Percentiles rank a stretch among this genome's conserved stretches.
Evolutionary conservation across 2,888 invertebrate genomes (phyloP).

Genomic region (Diplolepis rosae): DNA sequence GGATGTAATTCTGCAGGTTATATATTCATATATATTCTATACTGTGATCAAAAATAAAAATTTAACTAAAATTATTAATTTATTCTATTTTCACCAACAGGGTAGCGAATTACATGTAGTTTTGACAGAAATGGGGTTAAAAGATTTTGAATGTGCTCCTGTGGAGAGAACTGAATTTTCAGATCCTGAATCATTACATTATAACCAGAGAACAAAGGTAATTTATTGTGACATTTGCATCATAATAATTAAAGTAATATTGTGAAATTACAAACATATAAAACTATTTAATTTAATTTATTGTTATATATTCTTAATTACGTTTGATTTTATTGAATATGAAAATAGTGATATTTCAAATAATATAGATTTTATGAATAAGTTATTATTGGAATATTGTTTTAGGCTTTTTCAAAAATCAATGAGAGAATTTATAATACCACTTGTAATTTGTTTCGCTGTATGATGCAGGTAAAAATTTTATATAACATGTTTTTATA

Average conservation of each 20-base stretch:
- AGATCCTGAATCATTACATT: conserved; percentile 12
- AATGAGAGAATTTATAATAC: background rate
- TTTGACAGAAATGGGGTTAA: conserved; percentile 61
- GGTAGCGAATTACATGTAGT: conserved; percentile 63
- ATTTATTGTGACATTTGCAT: no score
- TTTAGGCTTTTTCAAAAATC: background rate
- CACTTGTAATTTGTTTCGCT: background rate
- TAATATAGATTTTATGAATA: no score
- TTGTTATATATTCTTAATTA: conserved; percentile 5
- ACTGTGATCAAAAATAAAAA: conserved; percentile 11
- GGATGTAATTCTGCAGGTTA: conserved; percentile 65
- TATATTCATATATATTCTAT: conserved; percentile 21
- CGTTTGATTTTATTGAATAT: background rate
- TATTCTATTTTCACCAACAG: conserved; percentile 51
- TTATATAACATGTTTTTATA: background rate
- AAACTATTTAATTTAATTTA: conserved; percentile 6
- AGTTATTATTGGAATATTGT: no score
- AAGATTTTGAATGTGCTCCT: conserved; percentile 61
- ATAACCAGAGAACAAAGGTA: conserved; percentile 25
- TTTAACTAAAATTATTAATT: background rate
- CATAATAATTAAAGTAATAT: background rate
- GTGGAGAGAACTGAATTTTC: conserved; percentile 37
- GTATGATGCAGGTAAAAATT: conserved; percentile 1
- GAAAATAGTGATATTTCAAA: no score
- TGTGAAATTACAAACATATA: background rate